These are phyloP conservation scores for Physeter macrocephalus DNA, from an alignment of 2,113 vertebrate species.

Conservation along the genomic window DNA sequence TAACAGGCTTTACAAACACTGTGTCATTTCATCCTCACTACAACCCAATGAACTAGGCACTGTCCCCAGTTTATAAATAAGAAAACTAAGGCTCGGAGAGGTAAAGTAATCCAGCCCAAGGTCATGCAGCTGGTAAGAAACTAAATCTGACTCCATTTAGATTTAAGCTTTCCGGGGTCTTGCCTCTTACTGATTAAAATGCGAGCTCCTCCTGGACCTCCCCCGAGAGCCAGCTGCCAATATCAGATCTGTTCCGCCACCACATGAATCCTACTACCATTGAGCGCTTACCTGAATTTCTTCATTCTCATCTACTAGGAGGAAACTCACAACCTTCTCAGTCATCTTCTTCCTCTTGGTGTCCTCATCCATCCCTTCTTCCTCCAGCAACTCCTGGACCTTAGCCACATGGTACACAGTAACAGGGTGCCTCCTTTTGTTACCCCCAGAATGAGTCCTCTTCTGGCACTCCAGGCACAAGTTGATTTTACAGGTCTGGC, in stretches of 20 bases:
- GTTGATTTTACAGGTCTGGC: constrained; percentile 93
- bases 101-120: background rate
- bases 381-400: constrained; percentile 77
- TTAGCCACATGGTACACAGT: constrained; percentile 82
- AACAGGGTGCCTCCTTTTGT: constrained; percentile 91
- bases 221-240: background rate
- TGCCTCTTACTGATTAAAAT: background rate
- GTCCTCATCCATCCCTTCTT: constrained; percentile 84
- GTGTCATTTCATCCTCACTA: background rate
- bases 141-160: background rate
- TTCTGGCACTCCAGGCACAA: constrained; percentile 94
- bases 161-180: background rate
- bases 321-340: constrained; percentile 93
- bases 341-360: constrained; percentile 87
- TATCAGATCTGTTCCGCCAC: background rate
- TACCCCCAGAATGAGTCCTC: constrained; percentile 90
- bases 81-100: background rate
- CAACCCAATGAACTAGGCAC: background rate
- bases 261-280: background rate
- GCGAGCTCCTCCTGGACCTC: background rate
- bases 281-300: constrained; percentile 90
- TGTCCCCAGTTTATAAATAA: background rate
- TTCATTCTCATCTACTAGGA: constrained; percentile 96
- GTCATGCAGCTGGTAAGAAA: background rate
- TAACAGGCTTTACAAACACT: background rate